Percentiles rank a stretch among this genome's conserved stretches.
These are phyloP conservation scores for Carassius gibelio DNA, from an alignment of 2,113 vertebrate genomes.

Conservation along the genomic window DNA sequence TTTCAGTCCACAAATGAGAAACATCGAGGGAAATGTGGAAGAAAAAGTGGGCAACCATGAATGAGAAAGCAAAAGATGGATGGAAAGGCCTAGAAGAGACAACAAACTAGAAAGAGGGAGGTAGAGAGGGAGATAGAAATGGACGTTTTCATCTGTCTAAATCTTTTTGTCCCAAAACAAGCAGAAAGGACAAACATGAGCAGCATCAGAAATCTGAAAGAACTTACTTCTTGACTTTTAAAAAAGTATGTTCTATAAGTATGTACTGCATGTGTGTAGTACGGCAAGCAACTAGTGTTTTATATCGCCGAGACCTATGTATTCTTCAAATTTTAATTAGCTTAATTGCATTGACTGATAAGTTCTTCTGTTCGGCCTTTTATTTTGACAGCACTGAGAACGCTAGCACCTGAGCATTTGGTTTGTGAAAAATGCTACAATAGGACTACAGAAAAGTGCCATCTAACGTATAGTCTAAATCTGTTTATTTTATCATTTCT, in stretches of 20 bases:
- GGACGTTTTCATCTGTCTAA: conserved; percentile 71
- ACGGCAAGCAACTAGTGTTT: not conserved
- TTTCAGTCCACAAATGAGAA: conserved; percentile 68
- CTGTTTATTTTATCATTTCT: not conserved
- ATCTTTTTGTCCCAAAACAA: conserved; percentile 58
- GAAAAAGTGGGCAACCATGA: conserved; percentile 32
- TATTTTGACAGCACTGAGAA: too few species aligned
- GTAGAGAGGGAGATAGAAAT: conserved; percentile 33
- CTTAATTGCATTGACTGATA: too few species aligned
- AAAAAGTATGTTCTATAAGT: not conserved
- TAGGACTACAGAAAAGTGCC: not conserved
- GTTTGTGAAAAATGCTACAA: not conserved
- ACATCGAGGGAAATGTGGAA: not conserved
- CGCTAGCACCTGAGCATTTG: too few species aligned
- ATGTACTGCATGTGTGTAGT: not conserved
- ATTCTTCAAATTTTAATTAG: not conserved
- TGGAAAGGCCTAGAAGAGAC: conserved; percentile 61
- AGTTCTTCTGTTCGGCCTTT: too few species aligned
- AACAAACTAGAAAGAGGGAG: conserved; percentile 50
- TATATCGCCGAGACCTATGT: not conserved
- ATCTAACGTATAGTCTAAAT: not conserved
- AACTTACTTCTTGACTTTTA: too few species aligned
- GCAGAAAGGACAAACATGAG: conserved; percentile 56
- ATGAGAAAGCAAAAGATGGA: conserved; percentile 51
- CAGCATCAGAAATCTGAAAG: not conserved